Conservation (phyloP, 1,140 invertebrate genomes). For the Drosophila ananassae region DNA sequence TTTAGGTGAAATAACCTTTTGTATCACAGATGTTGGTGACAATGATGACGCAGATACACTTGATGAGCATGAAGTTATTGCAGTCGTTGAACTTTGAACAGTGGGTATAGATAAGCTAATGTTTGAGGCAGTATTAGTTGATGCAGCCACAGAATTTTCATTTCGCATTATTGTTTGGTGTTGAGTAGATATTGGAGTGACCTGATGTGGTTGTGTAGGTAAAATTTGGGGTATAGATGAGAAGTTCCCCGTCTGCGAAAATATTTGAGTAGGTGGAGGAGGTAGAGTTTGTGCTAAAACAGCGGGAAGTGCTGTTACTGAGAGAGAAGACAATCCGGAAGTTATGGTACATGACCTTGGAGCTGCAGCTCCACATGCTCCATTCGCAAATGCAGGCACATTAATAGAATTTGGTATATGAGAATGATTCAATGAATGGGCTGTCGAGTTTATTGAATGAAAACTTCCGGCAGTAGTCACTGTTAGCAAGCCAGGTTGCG, state of each 20-base stretch:
- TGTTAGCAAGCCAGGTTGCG: conserved; percentile 30
- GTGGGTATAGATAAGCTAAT: conserved; percentile 47
- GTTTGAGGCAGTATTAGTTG: conserved; percentile 22
- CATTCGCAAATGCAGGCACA: conserved; percentile 37
- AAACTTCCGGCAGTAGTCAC: conserved; percentile 37
- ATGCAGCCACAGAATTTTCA: conserved; percentile 30
- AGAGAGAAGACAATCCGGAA: conserved; percentile 26
- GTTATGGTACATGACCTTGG: conserved; percentile 33
- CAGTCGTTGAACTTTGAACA: conserved; percentile 57
- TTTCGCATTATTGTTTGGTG: conserved; percentile 51
- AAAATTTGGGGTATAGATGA: conserved; percentile 61
- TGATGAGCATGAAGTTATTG: conserved; percentile 43
- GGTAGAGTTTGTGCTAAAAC: conserved; percentile 48
- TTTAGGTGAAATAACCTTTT: conserved; percentile 87
- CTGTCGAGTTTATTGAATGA: conserved; percentile 31
- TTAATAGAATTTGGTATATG: conserved; percentile 52
- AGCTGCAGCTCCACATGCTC: conserved; percentile 26
- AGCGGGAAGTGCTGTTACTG: conserved; percentile 23
- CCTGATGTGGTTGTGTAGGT: conserved; percentile 49
- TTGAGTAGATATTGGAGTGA: conserved; percentile 27
- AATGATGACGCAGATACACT: conserved; percentile 37
- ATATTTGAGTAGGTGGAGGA: conserved; percentile 56
- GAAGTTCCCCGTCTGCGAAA: conserved; percentile 58
- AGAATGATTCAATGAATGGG: conserved; percentile 31
- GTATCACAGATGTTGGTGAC: conserved; percentile 74